Percentiles rank a stretch among this genome's conserved stretches.
phyloP scores from a whole-genome alignment of 2,797 vertebrate genomes.

The Bovichtus variegatus region DNA sequence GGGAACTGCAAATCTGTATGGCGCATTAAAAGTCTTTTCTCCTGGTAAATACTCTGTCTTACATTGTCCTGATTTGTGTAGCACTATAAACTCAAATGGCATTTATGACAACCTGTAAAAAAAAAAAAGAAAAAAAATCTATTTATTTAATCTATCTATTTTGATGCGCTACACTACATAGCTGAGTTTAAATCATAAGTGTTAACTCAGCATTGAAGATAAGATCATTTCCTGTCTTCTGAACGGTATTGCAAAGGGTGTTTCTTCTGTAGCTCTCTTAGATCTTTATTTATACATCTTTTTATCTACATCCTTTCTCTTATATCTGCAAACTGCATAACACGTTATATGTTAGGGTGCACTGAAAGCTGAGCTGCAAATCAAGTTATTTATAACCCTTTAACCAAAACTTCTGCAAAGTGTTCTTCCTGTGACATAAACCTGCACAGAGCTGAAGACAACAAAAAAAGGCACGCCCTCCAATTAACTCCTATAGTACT shows the following conservation, averaged over 20 bases:
- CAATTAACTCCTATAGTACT: neutral
- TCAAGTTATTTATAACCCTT: neutral
- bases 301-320: neutral
- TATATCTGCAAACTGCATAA: neutral
- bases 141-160: slow-evolving; percentile 3
- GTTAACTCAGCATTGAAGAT: neutral
- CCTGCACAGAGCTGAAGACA: neutral
- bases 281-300: neutral
- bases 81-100: neutral
- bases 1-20: slow-evolving; percentile 4
- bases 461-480: slow-evolving; percentile 43
- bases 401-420: neutral
- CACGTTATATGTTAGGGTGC: neutral
- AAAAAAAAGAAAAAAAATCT: too few species aligned
- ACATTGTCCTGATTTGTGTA: neutral
- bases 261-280: neutral
- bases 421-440: neutral
- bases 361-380: slow-evolving; percentile 11
- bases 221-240: slow-evolving; percentile 3
- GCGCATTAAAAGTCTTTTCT: neutral
- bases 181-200: neutral
- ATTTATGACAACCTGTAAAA: neutral
- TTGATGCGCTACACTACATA: neutral
- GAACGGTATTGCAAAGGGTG: neutral
- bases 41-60: neutral